These are phyloP conservation scores for Probosciger aterrimus DNA, from an alignment of 2,113 vertebrate species.

Conservation along the genomic window DNA sequence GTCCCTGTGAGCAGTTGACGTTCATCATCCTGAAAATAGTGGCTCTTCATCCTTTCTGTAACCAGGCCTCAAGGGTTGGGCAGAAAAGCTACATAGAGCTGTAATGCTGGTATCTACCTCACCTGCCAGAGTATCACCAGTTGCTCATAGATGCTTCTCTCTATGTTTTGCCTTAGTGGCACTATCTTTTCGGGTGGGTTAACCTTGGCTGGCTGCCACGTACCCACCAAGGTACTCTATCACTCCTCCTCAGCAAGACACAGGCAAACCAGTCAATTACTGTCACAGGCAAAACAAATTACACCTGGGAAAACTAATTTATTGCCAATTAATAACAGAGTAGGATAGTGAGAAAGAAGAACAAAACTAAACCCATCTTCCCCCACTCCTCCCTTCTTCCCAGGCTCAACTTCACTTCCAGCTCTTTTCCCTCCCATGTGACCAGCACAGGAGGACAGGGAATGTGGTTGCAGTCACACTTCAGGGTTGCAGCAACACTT, in stretches of 20 bases:
- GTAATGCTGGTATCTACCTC: not conserved
- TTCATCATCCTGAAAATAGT: not conserved
- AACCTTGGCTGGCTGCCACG: not conserved
- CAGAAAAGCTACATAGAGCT: not conserved
- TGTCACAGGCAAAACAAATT: not conserved
- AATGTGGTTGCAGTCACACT: not conserved
- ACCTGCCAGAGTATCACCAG: not conserved
- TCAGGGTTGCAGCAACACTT: not conserved
- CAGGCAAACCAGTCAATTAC: not conserved
- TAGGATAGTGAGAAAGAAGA: not conserved
- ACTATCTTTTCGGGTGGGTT: not conserved
- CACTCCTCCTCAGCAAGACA: not conserved
- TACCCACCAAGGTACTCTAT: not conserved
- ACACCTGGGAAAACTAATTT: not conserved
- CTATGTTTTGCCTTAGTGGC: not conserved
- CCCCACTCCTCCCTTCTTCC: not conserved
- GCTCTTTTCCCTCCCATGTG: fast-evolving
- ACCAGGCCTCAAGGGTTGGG: not conserved
- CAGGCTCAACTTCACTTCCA: not conserved
- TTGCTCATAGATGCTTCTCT: not conserved
- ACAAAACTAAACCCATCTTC: not conserved
- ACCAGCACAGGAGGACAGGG: not conserved
- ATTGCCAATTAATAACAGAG: not conserved
- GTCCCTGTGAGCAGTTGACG: not conserved
- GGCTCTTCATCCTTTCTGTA: not conserved